Conservation (phyloP, 2,888 invertebrate species). For the Drosophila paucipuncta region DNA sequence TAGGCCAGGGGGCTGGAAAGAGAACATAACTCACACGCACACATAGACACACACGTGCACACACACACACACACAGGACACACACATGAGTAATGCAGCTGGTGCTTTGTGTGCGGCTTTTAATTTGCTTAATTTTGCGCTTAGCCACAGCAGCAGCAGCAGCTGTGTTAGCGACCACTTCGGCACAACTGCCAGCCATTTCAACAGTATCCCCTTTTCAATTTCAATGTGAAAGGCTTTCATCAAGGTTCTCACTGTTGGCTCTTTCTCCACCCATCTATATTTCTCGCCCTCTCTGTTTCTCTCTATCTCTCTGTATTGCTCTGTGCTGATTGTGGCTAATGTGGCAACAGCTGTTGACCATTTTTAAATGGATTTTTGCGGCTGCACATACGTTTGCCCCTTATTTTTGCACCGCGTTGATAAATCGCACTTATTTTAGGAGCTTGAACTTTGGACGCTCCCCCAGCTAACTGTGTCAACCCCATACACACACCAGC, state of each 20-base stretch:
- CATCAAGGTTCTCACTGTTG: slow-evolving; percentile 35
- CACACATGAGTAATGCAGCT: slow-evolving; percentile 72
- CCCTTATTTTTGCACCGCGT: slow-evolving; percentile 27
- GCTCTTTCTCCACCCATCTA: not conserved
- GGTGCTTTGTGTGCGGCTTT: slow-evolving; percentile 72
- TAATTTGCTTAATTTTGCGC: slow-evolving; percentile 81
- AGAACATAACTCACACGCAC: slow-evolving; percentile 3
- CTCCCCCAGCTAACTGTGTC: slow-evolving; percentile 3
- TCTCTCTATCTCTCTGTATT: not conserved
- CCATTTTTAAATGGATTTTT: slow-evolving; percentile 56
- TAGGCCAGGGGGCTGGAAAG: slow-evolving; percentile 28
- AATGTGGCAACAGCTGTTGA: slow-evolving; percentile 74
- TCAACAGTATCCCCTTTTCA: slow-evolving; percentile 52
- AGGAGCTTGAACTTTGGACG: slow-evolving; percentile 20
- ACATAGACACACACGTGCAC: slow-evolving; percentile 5
- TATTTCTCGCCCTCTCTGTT: not conserved
- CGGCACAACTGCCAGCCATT: slow-evolving; percentile 38
- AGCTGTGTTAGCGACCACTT: slow-evolving; percentile 52
- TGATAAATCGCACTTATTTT: slow-evolving; percentile 62
- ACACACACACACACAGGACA: slow-evolving; percentile 10
- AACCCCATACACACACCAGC: not conserved
- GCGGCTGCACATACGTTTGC: slow-evolving; percentile 25
- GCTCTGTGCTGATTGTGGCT: slow-evolving; percentile 47
- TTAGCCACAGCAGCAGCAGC: slow-evolving; percentile 64
- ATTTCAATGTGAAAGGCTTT: slow-evolving; percentile 58